Evolutionary conservation across 2,113 vertebrate genomes (phyloP).

Genomic region (Hippocampus guttulatus): DNA sequence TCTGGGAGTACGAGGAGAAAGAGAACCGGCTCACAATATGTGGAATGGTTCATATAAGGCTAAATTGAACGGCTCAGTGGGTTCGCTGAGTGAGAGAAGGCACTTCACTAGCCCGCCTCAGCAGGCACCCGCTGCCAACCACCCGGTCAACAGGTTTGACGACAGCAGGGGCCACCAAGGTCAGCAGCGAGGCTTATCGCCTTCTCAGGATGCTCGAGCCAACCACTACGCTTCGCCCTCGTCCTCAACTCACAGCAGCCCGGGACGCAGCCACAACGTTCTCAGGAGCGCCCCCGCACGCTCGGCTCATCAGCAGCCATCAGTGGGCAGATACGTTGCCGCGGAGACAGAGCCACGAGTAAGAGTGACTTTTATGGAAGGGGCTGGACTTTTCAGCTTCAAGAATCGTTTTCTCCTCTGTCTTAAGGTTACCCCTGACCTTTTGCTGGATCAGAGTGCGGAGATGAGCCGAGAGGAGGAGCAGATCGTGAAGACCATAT

Average conservation of each 20-base stretch:
- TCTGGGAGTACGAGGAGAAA: conserved; percentile 33
- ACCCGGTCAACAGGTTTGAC: conserved; percentile 76
- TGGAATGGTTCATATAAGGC: conserved; percentile 37
- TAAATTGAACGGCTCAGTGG: conserved; percentile 46
- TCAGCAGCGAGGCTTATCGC: conserved; percentile 64
- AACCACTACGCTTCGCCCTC: conserved; percentile 51
- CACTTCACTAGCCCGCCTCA: conserved; percentile 39
- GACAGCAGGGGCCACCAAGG: conserved; percentile 44
- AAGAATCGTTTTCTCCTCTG: conserved; percentile 53
- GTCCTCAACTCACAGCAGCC: conserved; percentile 62
- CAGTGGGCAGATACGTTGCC: conserved; percentile 20
- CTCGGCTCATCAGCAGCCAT: conserved; percentile 39
- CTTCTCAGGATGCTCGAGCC: conserved; percentile 50
- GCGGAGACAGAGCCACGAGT: conserved; percentile 74
- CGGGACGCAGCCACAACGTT: conserved; percentile 40
- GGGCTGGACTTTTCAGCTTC: conserved; percentile 7
- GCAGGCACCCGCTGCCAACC: conserved; percentile 71
- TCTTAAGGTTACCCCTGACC: conserved; percentile 88
- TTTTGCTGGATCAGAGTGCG: conserved; percentile 83
- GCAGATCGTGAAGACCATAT: conserved; percentile 76
- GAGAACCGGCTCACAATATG: conserved; percentile 27
- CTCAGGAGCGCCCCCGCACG: conserved; percentile 21
- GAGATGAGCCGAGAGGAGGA: conserved; percentile 72
- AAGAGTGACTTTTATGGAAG: conserved; percentile 25
- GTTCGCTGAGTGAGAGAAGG: conserved; percentile 6